A percentile compares a stretch with the other conserved stretches of the same genome.
Evolutionary conservation across 2,888 invertebrate genomes (phyloP).

Genomic region (Notodonta dromedarius): DNA sequence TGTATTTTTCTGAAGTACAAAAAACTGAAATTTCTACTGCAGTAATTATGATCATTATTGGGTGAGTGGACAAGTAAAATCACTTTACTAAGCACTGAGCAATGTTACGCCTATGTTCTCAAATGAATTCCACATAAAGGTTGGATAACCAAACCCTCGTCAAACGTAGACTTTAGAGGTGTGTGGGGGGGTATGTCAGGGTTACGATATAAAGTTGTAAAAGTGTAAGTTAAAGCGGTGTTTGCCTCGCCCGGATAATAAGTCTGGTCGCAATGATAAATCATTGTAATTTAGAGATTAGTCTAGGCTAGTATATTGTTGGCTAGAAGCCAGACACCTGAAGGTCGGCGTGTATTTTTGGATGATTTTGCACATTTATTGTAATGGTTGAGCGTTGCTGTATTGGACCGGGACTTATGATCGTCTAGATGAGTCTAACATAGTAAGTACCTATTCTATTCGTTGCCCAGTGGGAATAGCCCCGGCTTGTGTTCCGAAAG

Average conservation of each 20-base stretch:
- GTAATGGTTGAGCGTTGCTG: background rate
- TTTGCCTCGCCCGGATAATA: background rate
- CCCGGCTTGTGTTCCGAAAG: too few species aligned
- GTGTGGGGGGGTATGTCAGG: background rate
- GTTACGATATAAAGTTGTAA: background rate
- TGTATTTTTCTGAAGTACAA: background rate
- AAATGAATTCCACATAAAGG: background rate
- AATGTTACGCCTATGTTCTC: background rate
- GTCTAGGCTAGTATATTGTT: slow-evolving; percentile 2
- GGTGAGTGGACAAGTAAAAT: background rate
- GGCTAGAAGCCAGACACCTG: background rate
- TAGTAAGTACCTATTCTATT: too few species aligned
- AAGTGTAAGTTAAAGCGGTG: background rate
- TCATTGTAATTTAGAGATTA: slow-evolving; percentile 2
- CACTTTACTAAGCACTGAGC: background rate
- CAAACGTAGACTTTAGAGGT: background rate
- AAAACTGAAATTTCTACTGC: background rate
- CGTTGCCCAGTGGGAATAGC: too few species aligned
- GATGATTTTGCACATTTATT: background rate
- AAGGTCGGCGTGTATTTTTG: background rate
- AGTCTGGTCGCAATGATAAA: slow-evolving; percentile 2
- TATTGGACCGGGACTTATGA: background rate
- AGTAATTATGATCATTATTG: background rate
- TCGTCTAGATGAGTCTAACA: background rate
- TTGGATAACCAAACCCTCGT: background rate